These are phyloP conservation scores for Poecilobothrus nobilitatus DNA, from an alignment of 2,888 invertebrate species.

Conservation along the genomic window DNA sequence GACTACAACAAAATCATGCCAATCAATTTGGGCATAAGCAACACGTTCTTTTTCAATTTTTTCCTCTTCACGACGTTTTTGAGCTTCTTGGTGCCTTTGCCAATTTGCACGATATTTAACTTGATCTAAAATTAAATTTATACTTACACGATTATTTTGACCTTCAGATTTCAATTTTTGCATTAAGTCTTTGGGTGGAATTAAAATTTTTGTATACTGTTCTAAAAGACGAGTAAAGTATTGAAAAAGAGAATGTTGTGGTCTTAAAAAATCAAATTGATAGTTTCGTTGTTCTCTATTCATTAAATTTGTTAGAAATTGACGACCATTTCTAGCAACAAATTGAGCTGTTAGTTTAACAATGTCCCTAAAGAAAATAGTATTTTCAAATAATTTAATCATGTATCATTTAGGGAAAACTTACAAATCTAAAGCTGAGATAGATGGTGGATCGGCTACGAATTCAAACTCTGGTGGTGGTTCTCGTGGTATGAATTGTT, in stretches of 20 bases:
- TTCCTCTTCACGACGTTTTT: slow-evolving; percentile 88
- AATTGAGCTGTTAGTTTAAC: slow-evolving; percentile 98
- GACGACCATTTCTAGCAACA: slow-evolving; percentile 95
- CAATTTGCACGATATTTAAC: slow-evolving; percentile 93
- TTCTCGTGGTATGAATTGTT: slow-evolving; percentile 82
- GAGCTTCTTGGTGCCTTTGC: slow-evolving; percentile 89
- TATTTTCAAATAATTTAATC: slow-evolving; percentile 8
- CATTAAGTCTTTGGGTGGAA: slow-evolving; percentile 88
- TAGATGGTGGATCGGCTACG: slow-evolving; percentile 95
- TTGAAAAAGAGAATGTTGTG: slow-evolving; percentile 95
- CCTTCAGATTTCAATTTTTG: slow-evolving; percentile 71
- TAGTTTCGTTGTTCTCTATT: slow-evolving; percentile 95
- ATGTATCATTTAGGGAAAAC: slow-evolving; percentile 25
- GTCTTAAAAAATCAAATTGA: slow-evolving; percentile 97
- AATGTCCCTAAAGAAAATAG: slow-evolving; percentile 61
- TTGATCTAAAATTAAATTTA: slow-evolving; percentile 65
- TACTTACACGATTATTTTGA: slow-evolving; percentile 48
- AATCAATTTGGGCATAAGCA: slow-evolving; percentile 96
- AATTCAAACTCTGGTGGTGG: slow-evolving; percentile 90
- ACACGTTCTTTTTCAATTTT: slow-evolving; percentile 89
- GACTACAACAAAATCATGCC: slow-evolving; percentile 99
- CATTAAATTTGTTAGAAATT: slow-evolving; percentile 97
- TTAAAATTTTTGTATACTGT: slow-evolving; percentile 95
- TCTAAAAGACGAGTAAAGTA: slow-evolving; percentile 97
- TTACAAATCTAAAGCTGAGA: slow-evolving; percentile 91